Conservation (phyloP, 2,888 invertebrate genomes). For the Globia sparganii region DNA sequence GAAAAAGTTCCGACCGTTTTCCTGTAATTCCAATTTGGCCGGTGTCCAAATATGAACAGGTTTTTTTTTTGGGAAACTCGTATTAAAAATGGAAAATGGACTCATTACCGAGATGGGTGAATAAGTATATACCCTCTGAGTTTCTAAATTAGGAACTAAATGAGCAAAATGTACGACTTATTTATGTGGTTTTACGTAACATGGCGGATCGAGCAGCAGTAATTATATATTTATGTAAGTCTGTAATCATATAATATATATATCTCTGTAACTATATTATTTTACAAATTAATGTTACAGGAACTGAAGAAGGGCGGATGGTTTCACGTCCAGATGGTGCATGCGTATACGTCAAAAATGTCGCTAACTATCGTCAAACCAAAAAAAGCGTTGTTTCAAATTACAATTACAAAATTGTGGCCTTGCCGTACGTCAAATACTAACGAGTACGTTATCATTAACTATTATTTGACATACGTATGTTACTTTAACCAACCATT, state of each 20-base stretch:
- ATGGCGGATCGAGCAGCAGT: constrained; percentile 59
- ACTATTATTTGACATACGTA: no score
- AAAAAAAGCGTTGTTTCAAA: no score
- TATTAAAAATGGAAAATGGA: constrained; percentile 58
- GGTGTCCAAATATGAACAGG: constrained; percentile 55
- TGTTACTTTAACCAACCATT: no score
- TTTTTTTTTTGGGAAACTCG: constrained; percentile 49
- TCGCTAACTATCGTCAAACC: no score
- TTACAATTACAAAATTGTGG: no score
- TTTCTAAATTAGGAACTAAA: constrained; percentile 36
- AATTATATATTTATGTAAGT: constrained; percentile 51
- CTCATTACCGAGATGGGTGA: constrained; percentile 40
- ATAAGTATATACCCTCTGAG: constrained; percentile 42
- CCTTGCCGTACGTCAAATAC: no score
- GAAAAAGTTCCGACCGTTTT: constrained; percentile 61
- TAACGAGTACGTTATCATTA: no score
- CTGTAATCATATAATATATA: background rate
- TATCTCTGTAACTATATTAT: background rate
- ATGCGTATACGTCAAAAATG: no score
- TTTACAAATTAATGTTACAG: background rate
- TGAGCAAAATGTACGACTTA: constrained; percentile 11
- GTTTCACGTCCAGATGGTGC: no score
- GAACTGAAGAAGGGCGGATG: no score
- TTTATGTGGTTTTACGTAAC: constrained; percentile 25
- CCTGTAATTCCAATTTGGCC: constrained; percentile 70